A percentile compares a stretch with the other conserved stretches of the same genome.
phyloP scores from a whole-genome alignment of 2,113 vertebrate genomes.

The Ptychochromis oligacanthus region DNA sequence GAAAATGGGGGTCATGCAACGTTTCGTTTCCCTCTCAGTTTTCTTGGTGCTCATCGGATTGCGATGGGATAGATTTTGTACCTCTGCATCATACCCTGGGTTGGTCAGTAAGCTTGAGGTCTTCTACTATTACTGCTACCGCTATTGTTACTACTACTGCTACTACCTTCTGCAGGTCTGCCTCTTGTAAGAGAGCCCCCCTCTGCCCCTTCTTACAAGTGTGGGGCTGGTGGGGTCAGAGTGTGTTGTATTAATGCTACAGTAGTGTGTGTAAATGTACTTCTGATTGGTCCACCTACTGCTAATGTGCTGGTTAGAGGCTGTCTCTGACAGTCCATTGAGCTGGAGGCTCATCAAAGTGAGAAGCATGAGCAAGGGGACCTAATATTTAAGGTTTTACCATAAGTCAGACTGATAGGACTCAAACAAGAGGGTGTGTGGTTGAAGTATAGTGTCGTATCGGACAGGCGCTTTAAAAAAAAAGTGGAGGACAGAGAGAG shows the following conservation, averaged over 20 bases:
- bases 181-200: conserved; percentile 44
- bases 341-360: conserved; percentile 18
- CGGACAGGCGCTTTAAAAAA: conserved; percentile 73
- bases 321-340: not conserved
- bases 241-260: conserved; percentile 85
- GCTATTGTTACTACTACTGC: conserved; percentile 49
- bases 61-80: conserved; percentile 35
- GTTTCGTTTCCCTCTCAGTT: conserved; percentile 19
- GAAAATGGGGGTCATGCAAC: not conserved
- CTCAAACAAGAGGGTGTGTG: conserved; percentile 67
- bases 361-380: conserved; percentile 41
- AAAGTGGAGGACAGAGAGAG: not conserved
- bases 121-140: conserved; percentile 45
- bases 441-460: conserved; percentile 71
- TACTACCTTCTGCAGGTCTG: conserved; percentile 58
- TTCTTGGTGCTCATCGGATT: conserved; percentile 52
- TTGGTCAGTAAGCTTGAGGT: conserved; percentile 47
- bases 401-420: conserved; percentile 78
- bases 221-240: conserved; percentile 69
- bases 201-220: not conserved
- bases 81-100: conserved; percentile 39
- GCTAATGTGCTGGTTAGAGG: conserved; percentile 68
- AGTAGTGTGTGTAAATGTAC: conserved; percentile 90
- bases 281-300: conserved; percentile 87
- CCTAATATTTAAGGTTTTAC: conserved; percentile 60